Conservation (phyloP, 2,888 invertebrate species). For the Apotomis betuletana region DNA sequence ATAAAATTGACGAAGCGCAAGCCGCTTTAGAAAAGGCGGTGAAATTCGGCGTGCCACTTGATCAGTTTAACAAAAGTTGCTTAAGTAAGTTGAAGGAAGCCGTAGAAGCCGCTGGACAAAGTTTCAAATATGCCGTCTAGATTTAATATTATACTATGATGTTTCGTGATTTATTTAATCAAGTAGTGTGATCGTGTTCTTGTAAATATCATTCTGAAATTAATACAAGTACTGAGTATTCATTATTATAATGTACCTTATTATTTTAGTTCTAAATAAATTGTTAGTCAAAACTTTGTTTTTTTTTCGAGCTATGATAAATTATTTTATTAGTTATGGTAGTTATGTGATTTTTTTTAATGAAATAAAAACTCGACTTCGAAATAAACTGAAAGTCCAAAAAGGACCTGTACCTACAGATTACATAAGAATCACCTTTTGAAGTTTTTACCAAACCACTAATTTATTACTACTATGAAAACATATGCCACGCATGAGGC, state of each 20-base stretch:
- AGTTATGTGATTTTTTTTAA: too few relatives aligned
- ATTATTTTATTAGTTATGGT: neutral
- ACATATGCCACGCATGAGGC: too few relatives aligned
- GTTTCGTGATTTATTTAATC: constrained; percentile 20
- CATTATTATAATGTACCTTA: constrained; percentile 37
- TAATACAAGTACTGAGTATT: constrained; percentile 39
- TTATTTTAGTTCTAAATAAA: constrained; percentile 39
- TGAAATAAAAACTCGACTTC: too few relatives aligned
- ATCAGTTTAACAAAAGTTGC: constrained; percentile 84
- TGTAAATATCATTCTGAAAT: constrained; percentile 38
- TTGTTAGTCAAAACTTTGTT: constrained; percentile 22
- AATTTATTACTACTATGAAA: too few relatives aligned
- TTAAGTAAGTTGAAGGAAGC: constrained; percentile 82
- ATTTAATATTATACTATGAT: constrained; percentile 17
- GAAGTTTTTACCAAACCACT: too few relatives aligned
- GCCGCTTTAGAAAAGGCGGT: constrained; percentile 64
- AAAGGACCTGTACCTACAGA: too few relatives aligned
- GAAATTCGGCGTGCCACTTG: constrained; percentile 65
- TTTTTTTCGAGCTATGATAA: neutral
- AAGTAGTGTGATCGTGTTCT: constrained; percentile 32
- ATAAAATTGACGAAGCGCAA: constrained; percentile 61
- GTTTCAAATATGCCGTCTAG: constrained; percentile 77
- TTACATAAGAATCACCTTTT: too few relatives aligned
- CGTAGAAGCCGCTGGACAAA: constrained; percentile 78
- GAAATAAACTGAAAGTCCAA: too few relatives aligned